Conservation (phyloP, 2,113 vertebrate genomes). For the Toxostoma redivivum region DNA sequence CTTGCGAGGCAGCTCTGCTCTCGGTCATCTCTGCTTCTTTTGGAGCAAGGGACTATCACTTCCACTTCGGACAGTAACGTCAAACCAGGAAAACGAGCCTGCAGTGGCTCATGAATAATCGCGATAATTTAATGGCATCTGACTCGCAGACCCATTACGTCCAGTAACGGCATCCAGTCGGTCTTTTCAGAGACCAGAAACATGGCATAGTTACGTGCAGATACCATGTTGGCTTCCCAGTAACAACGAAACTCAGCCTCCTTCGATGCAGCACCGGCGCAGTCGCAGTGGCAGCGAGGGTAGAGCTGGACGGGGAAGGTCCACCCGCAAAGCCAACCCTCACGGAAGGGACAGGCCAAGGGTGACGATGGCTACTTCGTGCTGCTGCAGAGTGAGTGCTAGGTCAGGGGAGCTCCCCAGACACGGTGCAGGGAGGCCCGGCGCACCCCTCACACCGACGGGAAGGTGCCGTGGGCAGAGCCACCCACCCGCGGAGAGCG, state of each 20-base stretch:
- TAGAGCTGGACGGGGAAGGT: not conserved
- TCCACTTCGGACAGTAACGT: not conserved
- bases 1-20: rapidly evolving
- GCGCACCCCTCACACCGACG: rapidly evolving
- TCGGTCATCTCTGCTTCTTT: not conserved
- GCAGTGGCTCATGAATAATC: not conserved
- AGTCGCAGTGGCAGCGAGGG: rapidly evolving
- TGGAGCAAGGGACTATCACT: not conserved
- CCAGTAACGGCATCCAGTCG: rapidly evolving
- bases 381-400: rapidly evolving
- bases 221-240: not conserved
- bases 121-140: rapidly evolving
- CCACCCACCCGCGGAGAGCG: rapidly evolving
- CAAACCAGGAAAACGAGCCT: not conserved
- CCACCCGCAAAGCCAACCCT: rapidly evolving
- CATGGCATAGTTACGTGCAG: not conserved
- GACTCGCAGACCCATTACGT: not conserved
- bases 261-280: rapidly evolving
- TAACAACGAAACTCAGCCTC: rapidly evolving
- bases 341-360: too few species aligned
- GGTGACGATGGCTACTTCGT: rapidly evolving
- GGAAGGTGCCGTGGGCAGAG: rapidly evolving
- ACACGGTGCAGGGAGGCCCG: rapidly evolving
- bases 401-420: rapidly evolving
- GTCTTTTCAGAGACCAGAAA: not conserved